Conservation (phyloP, 2,888 invertebrate genomes). For the Carabus problematicus region DNA sequence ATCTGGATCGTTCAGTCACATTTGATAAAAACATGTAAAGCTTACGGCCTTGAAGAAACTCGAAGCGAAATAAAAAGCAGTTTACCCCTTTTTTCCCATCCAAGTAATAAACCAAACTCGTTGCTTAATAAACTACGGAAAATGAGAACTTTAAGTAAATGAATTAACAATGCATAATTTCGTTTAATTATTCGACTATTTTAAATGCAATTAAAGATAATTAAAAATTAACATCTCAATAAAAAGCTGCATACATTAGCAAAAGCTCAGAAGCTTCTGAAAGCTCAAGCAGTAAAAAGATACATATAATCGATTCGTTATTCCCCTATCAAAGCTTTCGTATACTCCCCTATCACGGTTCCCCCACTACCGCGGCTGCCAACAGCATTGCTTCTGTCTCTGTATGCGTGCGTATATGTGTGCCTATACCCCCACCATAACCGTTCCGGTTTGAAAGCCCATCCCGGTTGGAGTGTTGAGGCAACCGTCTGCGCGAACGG, state of each 20-base stretch:
- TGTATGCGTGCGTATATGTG: not conserved
- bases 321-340: not conserved
- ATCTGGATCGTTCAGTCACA: too few relatives aligned
- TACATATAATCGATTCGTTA: slow-evolving; percentile 41
- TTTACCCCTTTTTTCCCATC: too few relatives aligned
- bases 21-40: too few relatives aligned
- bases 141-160: slow-evolving; percentile 11
- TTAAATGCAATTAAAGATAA: slow-evolving; percentile 32
- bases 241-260: slow-evolving; percentile 41
- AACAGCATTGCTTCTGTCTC: not conserved
- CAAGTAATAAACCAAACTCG: too few relatives aligned
- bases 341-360: not conserved
- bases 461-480: slow-evolving; percentile 37
- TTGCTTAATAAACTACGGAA: not conserved
- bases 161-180: slow-evolving; percentile 33
- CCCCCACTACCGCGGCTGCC: slow-evolving; percentile 9
- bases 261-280: slow-evolving; percentile 26
- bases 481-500: slow-evolving; percentile 28
- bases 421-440: slow-evolving; percentile 22
- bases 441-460: slow-evolving; percentile 16
- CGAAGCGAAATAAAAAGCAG: too few relatives aligned
- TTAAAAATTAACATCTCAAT: slow-evolving; percentile 42
- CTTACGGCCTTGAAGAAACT: too few relatives aligned
- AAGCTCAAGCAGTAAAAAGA: slow-evolving; percentile 36
- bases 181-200: slow-evolving; percentile 24